Conservation (phyloP, 2,113 vertebrate species). For the Alces alces region DNA sequence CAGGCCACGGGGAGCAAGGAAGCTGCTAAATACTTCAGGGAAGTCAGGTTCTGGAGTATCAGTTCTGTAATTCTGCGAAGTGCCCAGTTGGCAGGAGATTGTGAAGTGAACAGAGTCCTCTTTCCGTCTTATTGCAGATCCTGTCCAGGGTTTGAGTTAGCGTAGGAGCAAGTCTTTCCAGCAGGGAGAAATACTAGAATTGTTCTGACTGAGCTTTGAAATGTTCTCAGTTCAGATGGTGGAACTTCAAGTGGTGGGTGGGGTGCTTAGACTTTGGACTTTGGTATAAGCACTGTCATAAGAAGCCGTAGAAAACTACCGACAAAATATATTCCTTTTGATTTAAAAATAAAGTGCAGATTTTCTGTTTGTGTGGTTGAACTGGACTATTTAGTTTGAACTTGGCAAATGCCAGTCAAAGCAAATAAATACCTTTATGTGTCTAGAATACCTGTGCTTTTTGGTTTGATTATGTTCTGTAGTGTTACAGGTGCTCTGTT, state of each 20-base stretch:
- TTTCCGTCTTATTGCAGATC: not conserved
- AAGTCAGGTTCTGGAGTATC: not conserved
- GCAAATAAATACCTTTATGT: not conserved
- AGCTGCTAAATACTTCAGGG: not conserved
- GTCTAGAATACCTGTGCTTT: not conserved
- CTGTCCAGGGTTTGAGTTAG: not conserved
- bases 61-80: not conserved
- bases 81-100: not conserved
- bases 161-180: not conserved
- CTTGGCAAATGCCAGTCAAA: slow-evolving; percentile 4
- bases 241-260: not conserved
- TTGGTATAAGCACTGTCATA: not conserved
- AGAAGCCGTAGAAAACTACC: not conserved
- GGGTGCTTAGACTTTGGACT: slow-evolving; percentile 33
- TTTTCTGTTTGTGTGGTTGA: not conserved
- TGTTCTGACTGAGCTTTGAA: not conserved
- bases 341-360: slow-evolving; percentile 10
- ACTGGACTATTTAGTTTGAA: not conserved
- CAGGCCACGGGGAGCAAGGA: not conserved
- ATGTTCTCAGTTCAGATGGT: not conserved
- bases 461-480: not conserved
- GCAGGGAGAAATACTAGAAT: not conserved
- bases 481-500: not conserved
- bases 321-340: slow-evolving; percentile 34
- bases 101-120: not conserved